Base-by-base conservation (phyloP, 1,140 invertebrate genomes). In the Patella vulgata region DNA sequence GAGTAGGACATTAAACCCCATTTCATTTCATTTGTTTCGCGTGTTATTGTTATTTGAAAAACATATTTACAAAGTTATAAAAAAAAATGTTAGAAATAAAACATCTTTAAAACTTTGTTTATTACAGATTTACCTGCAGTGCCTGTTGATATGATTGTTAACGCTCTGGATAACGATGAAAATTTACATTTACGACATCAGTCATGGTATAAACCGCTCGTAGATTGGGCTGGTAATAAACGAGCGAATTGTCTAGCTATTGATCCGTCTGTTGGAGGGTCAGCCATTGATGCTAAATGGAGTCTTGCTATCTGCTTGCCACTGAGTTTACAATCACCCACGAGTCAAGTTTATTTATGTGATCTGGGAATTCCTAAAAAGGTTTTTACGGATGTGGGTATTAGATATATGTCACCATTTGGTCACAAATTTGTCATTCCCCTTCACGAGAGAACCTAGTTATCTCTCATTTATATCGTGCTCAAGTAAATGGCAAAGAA, bases 381-480 rank as follows among this genome's bases (percentile, higher is more conserved):
- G 77, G 87, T 94, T 42, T 95, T 92, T 83, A 84, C 86, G 48
- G 89, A 92, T 70, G 88, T 91, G 69, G 90, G 90, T 43, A 91
- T 96, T 61, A 88, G 87, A 36, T 97, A 96, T 82, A 88, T 88
- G 71, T 92, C 93, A 59, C 94, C 94, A 6, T 97, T 96, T 84
- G 93, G 92, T 63, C 90, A 93, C 43, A 92, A 93, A 84, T 92
- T 93, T 84, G 89, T 93, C 71, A 93, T 95, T 85, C 89, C 93
- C 63, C 87, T 96, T 66, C 90, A 95, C 87, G 47, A 25, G 17
- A 54, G 59, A 42, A 48, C 56, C n/a, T 72, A 68, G 59, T 44
- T 14, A 36, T 8, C 5, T 36, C 5, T 36, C 5, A 8, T 36
- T 36, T 36, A 8, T 36, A 14, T 8, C 5, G 33, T 36, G 33